Evolutionary conservation across 1,140 invertebrate species (phyloP).

Genomic region (Drosophila saltans): DNA sequence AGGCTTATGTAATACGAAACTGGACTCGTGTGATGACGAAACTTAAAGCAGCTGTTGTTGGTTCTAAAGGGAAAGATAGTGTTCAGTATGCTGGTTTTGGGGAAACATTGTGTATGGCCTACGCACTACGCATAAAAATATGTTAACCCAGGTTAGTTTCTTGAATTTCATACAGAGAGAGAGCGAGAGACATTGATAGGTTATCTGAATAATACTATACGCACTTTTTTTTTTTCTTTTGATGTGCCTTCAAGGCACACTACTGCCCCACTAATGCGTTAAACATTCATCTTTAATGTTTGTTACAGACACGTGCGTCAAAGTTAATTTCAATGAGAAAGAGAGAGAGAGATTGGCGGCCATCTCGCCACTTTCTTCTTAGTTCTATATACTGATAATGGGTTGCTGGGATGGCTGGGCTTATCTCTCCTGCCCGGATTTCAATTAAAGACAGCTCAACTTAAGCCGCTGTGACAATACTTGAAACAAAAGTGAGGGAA

Average conservation of each 20-base stretch:
- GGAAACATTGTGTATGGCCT: neutral
- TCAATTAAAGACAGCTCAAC: conserved; percentile 43
- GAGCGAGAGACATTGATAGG: conserved; percentile 1
- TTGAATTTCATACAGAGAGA: neutral
- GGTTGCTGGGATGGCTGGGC: conserved; percentile 32
- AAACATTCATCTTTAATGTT: neutral
- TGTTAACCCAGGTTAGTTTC: conserved; percentile 66
- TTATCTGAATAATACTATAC: conserved; percentile 53
- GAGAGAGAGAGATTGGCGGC: neutral
- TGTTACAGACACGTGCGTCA: conserved; percentile 23
- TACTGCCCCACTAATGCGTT: conserved; percentile 51
- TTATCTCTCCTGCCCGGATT: conserved; percentile 58
- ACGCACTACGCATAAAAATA: neutral
- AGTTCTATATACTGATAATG: conserved; percentile 37
- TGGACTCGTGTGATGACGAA: neutral
- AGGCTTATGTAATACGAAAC: conserved; percentile 5
- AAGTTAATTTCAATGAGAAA: neutral
- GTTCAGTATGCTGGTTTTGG: neutral
- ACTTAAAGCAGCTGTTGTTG: conserved; percentile 33
- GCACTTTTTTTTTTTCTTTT: conserved; percentile 40
- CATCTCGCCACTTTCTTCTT: conserved; percentile 18
- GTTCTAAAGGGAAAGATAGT: neutral
- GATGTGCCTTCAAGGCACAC: conserved; percentile 26
- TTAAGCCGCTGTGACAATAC: conserved; percentile 39
- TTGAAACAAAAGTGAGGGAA: neutral